A percentile compares a stretch with the other conserved stretches of the same genome.
These are phyloP conservation scores for Chamaedrilus cognettii DNA, from an alignment of 2,888 invertebrate species.

Conservation along the genomic window DNA sequence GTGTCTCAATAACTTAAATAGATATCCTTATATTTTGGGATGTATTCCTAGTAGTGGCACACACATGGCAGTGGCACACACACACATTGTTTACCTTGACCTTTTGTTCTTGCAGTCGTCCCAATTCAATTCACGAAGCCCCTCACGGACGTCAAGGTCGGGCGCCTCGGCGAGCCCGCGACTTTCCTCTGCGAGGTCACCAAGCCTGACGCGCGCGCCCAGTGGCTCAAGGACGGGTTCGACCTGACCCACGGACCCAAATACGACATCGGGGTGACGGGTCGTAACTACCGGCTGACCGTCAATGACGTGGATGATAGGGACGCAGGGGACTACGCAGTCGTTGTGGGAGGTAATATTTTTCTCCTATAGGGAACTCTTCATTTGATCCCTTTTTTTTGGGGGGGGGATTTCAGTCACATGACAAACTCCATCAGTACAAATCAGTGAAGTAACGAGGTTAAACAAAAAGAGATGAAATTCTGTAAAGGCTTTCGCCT, in stretches of 20 bases:
- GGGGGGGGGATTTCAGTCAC: neutral
- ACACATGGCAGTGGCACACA: too few relatives aligned
- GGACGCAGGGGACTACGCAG: conserved; percentile 39
- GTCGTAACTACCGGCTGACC: conserved; percentile 32
- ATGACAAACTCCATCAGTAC: neutral
- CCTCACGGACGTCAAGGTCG: conserved; percentile 36
- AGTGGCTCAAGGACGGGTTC: conserved; percentile 41
- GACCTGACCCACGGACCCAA: conserved; percentile 33
- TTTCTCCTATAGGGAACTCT: neutral
- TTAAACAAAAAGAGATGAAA: neutral
- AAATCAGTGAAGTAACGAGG: neutral
- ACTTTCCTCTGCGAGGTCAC: conserved; percentile 37
- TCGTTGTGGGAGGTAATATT: conserved; percentile 32
- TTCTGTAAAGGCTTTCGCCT: neutral
- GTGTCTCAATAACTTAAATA: too few relatives aligned
- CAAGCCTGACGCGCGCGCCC: conserved; percentile 29
- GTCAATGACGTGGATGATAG: conserved; percentile 32
- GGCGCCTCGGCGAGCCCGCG: conserved; percentile 29
- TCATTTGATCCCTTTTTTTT: neutral
- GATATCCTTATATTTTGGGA: too few relatives aligned
- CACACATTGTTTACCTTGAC: too few relatives aligned
- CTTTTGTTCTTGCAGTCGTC: conserved; percentile 30
- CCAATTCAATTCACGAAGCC: conserved; percentile 36
- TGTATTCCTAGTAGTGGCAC: too few relatives aligned
- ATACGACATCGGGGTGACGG: conserved; percentile 34